Percentiles rank a stretch among this genome's conserved stretches.
phyloP scores from a whole-genome alignment of 2,113 vertebrate species.

The Rhinopomastus cyanomelas region DNA sequence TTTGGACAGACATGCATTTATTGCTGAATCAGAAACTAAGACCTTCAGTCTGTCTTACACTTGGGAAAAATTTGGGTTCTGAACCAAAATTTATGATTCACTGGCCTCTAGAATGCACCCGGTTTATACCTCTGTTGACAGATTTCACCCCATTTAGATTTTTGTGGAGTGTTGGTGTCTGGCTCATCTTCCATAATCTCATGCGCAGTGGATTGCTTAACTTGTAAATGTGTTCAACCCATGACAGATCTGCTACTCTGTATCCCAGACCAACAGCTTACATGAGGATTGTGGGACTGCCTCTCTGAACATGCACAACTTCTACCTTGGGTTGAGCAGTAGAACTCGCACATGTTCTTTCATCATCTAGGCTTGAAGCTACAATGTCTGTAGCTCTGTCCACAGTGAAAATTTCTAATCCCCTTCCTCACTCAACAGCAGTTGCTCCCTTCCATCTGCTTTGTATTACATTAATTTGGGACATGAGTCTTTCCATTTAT shows the following conservation, averaged over 20 bases:
- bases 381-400: not conserved
- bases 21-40: slow-evolving; percentile 3
- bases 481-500: not conserved
- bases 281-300: not conserved
- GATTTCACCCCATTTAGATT: not conserved
- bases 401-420: not conserved
- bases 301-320: not conserved
- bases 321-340: not conserved
- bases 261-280: not conserved
- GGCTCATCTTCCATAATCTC: not conserved
- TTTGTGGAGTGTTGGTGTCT: slow-evolving; percentile 1
- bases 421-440: not conserved
- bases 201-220: not conserved
- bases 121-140: not conserved
- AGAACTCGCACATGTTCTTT: not conserved
- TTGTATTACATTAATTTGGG: not conserved
- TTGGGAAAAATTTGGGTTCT: slow-evolving; percentile 3
- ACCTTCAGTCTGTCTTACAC: not conserved
- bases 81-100: not conserved
- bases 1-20: not conserved
- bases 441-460: not conserved
- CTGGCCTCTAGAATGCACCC: not conserved
- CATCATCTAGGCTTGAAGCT: not conserved
- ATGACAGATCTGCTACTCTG: not conserved
- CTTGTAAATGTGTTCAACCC: slow-evolving; percentile 2